phyloP scores from a whole-genome alignment of 2,797 vertebrate genomes.

The Eptatretus atami region DNA sequence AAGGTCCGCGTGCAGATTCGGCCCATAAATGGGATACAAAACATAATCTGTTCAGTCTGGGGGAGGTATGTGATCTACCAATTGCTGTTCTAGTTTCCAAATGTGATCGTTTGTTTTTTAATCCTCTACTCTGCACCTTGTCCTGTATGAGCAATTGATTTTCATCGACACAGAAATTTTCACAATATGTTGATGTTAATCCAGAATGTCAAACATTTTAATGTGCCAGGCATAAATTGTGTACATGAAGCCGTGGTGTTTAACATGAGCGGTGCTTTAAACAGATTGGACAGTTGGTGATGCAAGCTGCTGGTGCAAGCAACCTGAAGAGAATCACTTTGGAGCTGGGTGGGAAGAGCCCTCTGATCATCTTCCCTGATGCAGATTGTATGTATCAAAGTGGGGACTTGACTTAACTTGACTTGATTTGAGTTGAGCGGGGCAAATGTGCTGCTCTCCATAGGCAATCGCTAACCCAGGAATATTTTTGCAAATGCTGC shows the following conservation, averaged over 20 bases:
- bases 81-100: too few species aligned
- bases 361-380: slow-evolving; percentile 68
- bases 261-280: background rate
- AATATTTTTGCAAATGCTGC: background rate
- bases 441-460: slow-evolving; percentile 2
- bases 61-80: too few species aligned
- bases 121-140: too few species aligned
- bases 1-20: too few species aligned
- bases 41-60: too few species aligned
- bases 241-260: background rate
- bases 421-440: background rate
- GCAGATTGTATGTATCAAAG: slow-evolving; percentile 32
- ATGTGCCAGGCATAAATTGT: background rate
- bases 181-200: too few species aligned
- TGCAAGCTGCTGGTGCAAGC: slow-evolving; percentile 44
- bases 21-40: too few species aligned
- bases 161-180: too few species aligned
- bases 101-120: too few species aligned
- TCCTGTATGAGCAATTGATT: too few species aligned
- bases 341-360: slow-evolving; percentile 82
- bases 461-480: background rate
- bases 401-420: background rate
- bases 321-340: slow-evolving; percentile 77
- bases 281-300: slow-evolving; percentile 59
- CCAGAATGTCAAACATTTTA: too few species aligned